These are phyloP conservation scores for Physella acuta DNA, from an alignment of 1,140 invertebrate species.

Conservation along the genomic window DNA sequence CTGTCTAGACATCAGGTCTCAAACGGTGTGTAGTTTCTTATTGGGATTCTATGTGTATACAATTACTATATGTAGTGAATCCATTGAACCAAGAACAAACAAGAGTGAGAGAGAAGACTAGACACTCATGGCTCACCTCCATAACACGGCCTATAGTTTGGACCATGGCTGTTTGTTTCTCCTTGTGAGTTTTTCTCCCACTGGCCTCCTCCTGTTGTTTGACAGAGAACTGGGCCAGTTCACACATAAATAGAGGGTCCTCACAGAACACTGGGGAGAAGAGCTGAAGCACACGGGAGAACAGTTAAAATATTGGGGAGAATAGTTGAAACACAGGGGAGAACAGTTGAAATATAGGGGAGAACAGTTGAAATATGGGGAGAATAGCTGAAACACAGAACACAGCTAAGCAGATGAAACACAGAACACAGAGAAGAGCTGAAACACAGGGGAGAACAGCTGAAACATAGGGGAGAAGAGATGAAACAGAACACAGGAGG, in stretches of 20 bases:
- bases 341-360: background rate
- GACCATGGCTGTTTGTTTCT: slow-evolving; percentile 47
- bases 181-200: slow-evolving; percentile 43
- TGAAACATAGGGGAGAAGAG: too few relatives aligned
- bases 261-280: slow-evolving; percentile 55
- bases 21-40: too few relatives aligned
- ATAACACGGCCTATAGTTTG: slow-evolving; percentile 41
- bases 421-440: too few relatives aligned
- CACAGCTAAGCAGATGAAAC: too few relatives aligned
- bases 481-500: too few relatives aligned
- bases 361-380: background rate
- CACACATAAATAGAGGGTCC: slow-evolving; percentile 54
- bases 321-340: background rate
- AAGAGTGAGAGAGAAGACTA: background rate
- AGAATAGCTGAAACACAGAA: background rate
- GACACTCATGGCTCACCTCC: slow-evolving; percentile 39
- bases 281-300: slow-evolving; percentile 37
- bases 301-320: background rate
- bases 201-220: slow-evolving; percentile 37
- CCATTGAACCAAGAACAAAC: background rate
- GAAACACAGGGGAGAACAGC: too few relatives aligned
- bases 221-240: slow-evolving; percentile 44
- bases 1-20: too few relatives aligned
- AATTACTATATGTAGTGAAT: background rate
- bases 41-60: background rate